Evolutionary conservation across 2,888 invertebrate genomes (phyloP).

Genomic region (Scelioninae gen. 2): DNA sequence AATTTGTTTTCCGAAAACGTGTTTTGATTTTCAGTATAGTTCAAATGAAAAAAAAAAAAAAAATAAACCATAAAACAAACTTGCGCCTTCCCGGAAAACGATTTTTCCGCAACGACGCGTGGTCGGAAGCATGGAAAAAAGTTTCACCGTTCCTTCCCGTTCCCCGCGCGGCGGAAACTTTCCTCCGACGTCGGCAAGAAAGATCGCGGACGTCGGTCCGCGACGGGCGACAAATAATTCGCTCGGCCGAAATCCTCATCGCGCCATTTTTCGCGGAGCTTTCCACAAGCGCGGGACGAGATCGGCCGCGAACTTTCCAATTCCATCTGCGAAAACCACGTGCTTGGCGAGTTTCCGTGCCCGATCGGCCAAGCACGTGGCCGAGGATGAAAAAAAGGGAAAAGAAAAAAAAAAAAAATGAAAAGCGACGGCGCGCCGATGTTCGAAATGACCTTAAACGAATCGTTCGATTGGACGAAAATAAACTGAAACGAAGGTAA

Average conservation of each 20-base stretch:
- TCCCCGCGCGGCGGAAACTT: slow-evolving; percentile 8
- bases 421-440: too few relatives aligned
- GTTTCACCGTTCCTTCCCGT: slow-evolving; percentile 6
- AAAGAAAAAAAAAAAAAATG: slow-evolving; percentile 7
- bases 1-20: too few relatives aligned
- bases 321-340: slow-evolving; percentile 42
- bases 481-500: too few relatives aligned
- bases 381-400: slow-evolving; percentile 10
- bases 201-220: not conserved
- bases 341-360: slow-evolving; percentile 39
- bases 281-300: slow-evolving; percentile 24
- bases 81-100: too few relatives aligned
- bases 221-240: slow-evolving; percentile 4
- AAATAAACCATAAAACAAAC: too few relatives aligned
- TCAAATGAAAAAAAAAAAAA: too few relatives aligned
- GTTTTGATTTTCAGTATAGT: too few relatives aligned
- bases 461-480: too few relatives aligned
- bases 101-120: too few relatives aligned
- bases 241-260: slow-evolving; percentile 32
- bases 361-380: slow-evolving; percentile 35
- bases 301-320: slow-evolving; percentile 36
- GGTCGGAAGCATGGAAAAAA: not conserved
- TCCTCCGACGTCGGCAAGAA: slow-evolving; percentile 17
- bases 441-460: too few relatives aligned
- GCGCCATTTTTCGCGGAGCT: slow-evolving; percentile 27